These are phyloP conservation scores for Sminthurides aquaticus DNA, from an alignment of 2,888 invertebrate species.

Conservation along the genomic window DNA sequence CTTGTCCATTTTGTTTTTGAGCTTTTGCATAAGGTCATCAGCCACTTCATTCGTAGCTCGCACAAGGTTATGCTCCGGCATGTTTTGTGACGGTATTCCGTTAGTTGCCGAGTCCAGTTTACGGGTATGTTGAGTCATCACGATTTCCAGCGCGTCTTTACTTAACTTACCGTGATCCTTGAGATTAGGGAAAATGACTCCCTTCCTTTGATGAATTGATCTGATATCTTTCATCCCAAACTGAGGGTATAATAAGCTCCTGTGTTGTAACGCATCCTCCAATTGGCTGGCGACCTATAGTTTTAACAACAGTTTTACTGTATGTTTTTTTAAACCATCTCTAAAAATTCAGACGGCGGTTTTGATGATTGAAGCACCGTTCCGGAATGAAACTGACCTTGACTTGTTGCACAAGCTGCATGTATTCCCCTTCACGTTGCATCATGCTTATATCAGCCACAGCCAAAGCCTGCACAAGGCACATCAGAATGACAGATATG, in stretches of 20 bases:
- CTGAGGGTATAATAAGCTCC: constrained; percentile 42
- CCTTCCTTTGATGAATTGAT: constrained; percentile 41
- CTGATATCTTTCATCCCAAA: constrained; percentile 41
- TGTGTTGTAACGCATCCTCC: constrained; percentile 42
- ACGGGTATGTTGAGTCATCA: constrained; percentile 38
- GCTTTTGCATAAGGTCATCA: constrained; percentile 39
- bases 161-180: constrained; percentile 43
- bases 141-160: constrained; percentile 43
- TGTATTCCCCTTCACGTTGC: constrained; percentile 43
- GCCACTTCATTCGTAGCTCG: constrained; percentile 35
- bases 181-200: constrained; percentile 43
- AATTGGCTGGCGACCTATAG: constrained; percentile 41
- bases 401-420: constrained; percentile 44
- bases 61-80: constrained; percentile 7
- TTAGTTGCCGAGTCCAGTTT: constrained; percentile 25
- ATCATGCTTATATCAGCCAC: constrained; percentile 43
- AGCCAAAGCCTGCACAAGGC: constrained; percentile 41
- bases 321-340: constrained; percentile 5
- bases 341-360: neutral
- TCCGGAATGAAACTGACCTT: too few species aligned
- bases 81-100: constrained; percentile 4
- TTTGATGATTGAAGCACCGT: too few species aligned
- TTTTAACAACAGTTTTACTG: constrained; percentile 6
- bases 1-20: constrained; percentile 42
- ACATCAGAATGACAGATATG: constrained; percentile 43